Conservation (phyloP, 2,888 invertebrate species). For the Aspidiotus destructor region DNA sequence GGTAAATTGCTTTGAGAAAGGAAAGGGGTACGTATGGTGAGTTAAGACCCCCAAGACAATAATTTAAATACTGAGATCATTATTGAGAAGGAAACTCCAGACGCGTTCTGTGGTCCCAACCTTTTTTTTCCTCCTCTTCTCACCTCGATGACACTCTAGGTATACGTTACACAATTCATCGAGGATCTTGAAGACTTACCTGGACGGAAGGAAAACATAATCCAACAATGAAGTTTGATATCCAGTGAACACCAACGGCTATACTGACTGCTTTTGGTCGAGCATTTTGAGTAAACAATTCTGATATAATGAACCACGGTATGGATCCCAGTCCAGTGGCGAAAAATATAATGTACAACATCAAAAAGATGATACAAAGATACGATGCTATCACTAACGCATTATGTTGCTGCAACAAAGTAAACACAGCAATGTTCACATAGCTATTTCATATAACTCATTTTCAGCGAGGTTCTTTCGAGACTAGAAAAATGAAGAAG, state of each 20-base stretch:
- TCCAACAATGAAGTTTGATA: constrained; percentile 72
- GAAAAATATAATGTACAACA: constrained; percentile 78
- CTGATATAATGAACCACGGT: constrained; percentile 86
- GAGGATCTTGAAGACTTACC: constrained; percentile 44
- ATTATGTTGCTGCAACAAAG: constrained; percentile 4
- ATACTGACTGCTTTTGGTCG: constrained; percentile 74
- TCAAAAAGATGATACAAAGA: constrained; percentile 62
- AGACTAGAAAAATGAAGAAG: no score
- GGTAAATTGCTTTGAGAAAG: no score
- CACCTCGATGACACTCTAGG: no score
- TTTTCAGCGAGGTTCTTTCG: no score
- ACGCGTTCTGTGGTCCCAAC: no score
- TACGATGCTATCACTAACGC: constrained; percentile 42
- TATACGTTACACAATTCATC: no score
- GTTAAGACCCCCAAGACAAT: no score
- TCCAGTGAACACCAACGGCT: constrained; percentile 79
- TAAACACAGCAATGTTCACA: constrained; percentile 8
- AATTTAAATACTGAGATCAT: no score
- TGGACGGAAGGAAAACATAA: constrained; percentile 63
- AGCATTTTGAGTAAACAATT: constrained; percentile 72
- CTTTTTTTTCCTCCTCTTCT: no score
- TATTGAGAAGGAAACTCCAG: no score
- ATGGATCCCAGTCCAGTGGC: constrained; percentile 90
- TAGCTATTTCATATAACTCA: no score
- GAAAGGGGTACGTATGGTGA: no score